Evolutionary conservation across 2,797 vertebrate genomes (phyloP).

Genomic region (Argyrosomus regius): DNA sequence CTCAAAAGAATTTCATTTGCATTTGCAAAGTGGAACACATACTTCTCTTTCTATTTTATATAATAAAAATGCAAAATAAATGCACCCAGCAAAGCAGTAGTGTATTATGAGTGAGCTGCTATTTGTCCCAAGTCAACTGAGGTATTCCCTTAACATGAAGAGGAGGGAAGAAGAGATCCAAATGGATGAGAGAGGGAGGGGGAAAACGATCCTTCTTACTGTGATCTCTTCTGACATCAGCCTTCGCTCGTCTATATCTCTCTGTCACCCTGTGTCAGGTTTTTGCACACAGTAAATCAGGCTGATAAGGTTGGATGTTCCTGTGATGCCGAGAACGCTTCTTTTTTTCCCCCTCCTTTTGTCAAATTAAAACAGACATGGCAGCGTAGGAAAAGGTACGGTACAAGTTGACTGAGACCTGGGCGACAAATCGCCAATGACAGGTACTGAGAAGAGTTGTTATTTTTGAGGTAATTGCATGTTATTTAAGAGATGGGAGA

Average conservation of each 20-base stretch:
- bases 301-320: slow-evolving; percentile 77
- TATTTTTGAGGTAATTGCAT: slow-evolving; percentile 74
- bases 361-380: slow-evolving; percentile 74
- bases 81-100: slow-evolving; percentile 21
- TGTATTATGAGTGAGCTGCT: slow-evolving; percentile 30
- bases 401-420: slow-evolving; percentile 67
- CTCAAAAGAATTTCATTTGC: slow-evolving; percentile 39
- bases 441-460: slow-evolving; percentile 61
- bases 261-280: slow-evolving; percentile 76
- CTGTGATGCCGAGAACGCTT: slow-evolving; percentile 71
- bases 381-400: slow-evolving; percentile 47
- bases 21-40: slow-evolving; percentile 17
- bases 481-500: slow-evolving; percentile 56
- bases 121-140: slow-evolving; percentile 55
- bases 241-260: slow-evolving; percentile 75
- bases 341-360: slow-evolving; percentile 33
- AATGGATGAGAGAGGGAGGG: slow-evolving; percentile 31
- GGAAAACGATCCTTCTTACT: slow-evolving; percentile 46
- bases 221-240: slow-evolving; percentile 80
- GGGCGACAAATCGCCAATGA: slow-evolving; percentile 55
- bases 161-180: slow-evolving; percentile 49
- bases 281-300: slow-evolving; percentile 72
- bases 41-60: slow-evolving; percentile 39
- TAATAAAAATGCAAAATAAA: slow-evolving; percentile 49
- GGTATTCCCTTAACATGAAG: slow-evolving; percentile 59